These are phyloP conservation scores for Hippocampus comes DNA, from an alignment of 2,113 vertebrate genomes.

Conservation along the genomic window DNA sequence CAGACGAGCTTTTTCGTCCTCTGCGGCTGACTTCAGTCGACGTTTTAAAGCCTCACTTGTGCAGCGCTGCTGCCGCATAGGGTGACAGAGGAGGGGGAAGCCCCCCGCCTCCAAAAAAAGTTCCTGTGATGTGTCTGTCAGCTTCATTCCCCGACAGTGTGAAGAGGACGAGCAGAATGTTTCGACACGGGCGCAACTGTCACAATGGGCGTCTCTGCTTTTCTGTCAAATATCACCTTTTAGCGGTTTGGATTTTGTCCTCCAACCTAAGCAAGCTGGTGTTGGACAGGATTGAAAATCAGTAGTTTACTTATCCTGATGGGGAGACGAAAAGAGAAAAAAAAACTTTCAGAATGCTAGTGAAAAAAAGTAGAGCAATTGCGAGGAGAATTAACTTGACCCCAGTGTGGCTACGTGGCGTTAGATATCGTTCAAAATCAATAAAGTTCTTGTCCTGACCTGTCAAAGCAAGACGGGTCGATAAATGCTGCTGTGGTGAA, in stretches of 20 bases:
- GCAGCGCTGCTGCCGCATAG: not conserved
- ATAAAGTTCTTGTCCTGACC: too few species aligned
- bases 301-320: not conserved
- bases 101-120: not conserved
- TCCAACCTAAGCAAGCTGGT: not conserved
- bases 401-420: not conserved
- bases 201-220: not conserved
- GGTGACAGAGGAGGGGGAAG: too few species aligned
- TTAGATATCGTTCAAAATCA: not conserved
- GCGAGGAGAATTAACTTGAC: not conserved
- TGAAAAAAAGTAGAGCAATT: not conserved
- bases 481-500: too few species aligned
- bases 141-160: not conserved
- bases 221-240: not conserved
- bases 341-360: not conserved
- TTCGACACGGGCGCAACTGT: not conserved
- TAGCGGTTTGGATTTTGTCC: not conserved
- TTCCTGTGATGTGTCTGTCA: slow-evolving; percentile 7
- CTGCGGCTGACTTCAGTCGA: slow-evolving; percentile 1
- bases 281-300: not conserved
- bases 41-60: slow-evolving; percentile 4
- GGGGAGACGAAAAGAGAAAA: not conserved
- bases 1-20: slow-evolving; percentile 1
- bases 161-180: not conserved
- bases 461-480: too few species aligned